phyloP scores from a whole-genome alignment of 1,140 invertebrate genomes.

The Adelges cooleyi region DNA sequence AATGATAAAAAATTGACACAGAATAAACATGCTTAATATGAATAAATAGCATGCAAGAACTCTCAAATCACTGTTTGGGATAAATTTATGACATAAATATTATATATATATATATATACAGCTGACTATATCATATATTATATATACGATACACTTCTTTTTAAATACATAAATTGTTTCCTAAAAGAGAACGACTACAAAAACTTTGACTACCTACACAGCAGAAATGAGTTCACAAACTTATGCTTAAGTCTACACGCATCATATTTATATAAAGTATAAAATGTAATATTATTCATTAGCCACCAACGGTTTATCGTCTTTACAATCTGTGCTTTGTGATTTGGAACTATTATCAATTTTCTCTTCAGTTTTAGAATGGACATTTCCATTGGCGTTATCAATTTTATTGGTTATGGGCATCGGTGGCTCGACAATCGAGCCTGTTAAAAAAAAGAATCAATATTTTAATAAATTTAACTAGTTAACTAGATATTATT shows the following conservation, averaged over 20 bases:
- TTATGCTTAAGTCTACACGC: conserved; percentile 1
- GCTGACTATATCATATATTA: too few species aligned
- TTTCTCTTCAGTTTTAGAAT: conserved; percentile 25
- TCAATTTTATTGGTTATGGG: conserved; percentile 19
- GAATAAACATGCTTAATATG: conserved; percentile 28
- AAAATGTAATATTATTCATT: conserved; percentile 14
- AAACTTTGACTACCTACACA: not conserved
- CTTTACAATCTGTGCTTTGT: conserved; percentile 15
- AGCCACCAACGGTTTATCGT: conserved; percentile 20
- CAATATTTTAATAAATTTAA: too few species aligned
- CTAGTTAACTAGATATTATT: too few species aligned
- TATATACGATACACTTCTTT: conserved; percentile 1
- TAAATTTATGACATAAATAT: conserved; percentile 19
- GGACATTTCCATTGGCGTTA: conserved; percentile 6
- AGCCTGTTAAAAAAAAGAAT: not conserved
- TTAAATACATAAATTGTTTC: conserved; percentile 7
- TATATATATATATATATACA: too few species aligned
- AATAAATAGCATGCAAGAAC: conserved; percentile 22
- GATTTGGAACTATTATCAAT: conserved; percentile 12
- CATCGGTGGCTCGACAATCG: conserved; percentile 9
- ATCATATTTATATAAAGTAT: conserved; percentile 7
- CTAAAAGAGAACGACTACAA: conserved; percentile 24
- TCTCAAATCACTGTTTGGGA: conserved; percentile 11
- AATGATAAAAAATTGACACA: conserved; percentile 27
- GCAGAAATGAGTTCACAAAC: not conserved